Evolutionary conservation across 2,797 vertebrate genomes (phyloP).

Genomic region (Hirundo rustica): DNA sequence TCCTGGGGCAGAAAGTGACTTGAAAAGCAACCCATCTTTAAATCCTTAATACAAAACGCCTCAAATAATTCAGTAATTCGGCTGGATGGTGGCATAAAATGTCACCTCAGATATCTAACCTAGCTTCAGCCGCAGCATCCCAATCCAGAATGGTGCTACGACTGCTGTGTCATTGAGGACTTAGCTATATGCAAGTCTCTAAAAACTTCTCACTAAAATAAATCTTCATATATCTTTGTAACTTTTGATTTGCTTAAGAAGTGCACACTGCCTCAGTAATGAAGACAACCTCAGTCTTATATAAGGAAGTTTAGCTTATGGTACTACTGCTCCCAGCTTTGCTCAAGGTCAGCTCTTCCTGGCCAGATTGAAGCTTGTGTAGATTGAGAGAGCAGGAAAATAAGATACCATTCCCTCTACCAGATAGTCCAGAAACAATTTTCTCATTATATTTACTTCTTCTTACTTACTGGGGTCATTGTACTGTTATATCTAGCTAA

Average conservation of each 20-base stretch:
- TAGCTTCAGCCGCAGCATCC: background rate
- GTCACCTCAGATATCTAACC: background rate
- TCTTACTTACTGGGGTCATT: background rate
- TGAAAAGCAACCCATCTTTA: background rate
- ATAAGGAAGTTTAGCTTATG: background rate
- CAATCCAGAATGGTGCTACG: background rate
- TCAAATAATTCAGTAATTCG: background rate
- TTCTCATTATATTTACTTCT: background rate
- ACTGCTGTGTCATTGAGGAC: background rate
- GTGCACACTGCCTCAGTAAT: background rate
- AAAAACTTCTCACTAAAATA: background rate
- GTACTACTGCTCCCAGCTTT: background rate
- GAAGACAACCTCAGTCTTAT: background rate
- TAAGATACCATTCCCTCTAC: background rate
- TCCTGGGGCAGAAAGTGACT: background rate
- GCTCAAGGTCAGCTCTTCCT: background rate
- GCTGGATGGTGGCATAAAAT: background rate
- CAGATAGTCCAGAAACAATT: background rate
- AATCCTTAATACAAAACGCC: background rate
- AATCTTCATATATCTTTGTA: background rate
- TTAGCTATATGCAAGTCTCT: background rate
- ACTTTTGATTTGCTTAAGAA: background rate
- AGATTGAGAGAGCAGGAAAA: background rate
- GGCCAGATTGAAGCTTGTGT: accelerated
- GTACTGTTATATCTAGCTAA: background rate